Base-by-base conservation (phyloP, 2,797 vertebrate genomes). In the Amblyopsis hoosieri region DNA sequence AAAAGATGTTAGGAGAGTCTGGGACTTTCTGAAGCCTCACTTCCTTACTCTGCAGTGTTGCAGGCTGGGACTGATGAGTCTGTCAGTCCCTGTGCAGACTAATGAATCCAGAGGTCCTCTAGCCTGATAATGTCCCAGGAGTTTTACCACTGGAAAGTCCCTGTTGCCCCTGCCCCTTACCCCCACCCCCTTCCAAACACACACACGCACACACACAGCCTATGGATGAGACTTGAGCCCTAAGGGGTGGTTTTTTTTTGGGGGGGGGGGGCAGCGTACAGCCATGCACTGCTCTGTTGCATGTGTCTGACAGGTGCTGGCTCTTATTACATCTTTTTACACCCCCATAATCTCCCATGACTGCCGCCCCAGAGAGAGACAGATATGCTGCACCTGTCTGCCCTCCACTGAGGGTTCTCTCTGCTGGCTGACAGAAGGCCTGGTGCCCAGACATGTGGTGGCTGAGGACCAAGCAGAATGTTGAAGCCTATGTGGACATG, bases 221-320 rank as follows among this genome's bases (percentile, higher is more conserved):
- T 12, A 17, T 15, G 37, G 69, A 68, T 69, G 77, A 66, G 58
- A 52, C 52, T 17, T 29, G 66, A 69, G 60, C 65, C 62, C 59
- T 0, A 23, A 33, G 58, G 62, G 62, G 62, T 14, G 31, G 10
- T 12, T 37, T 56, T 14, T 29, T 56, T 56, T 33, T n/a, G 31
- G n/a, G 3, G n/a, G 9, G 14, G 37, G 13, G 6, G 13, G 54
- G 52, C 69, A 68, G 68, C 64, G 65, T 69, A 60, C 64, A 47
- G 60, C 55, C 12, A 64, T 57, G 66, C 15, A 70, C 71, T 47
- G 71, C 64, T 82, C 62, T 78, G 75, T 77, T 80, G 77, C 71
- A 62, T 78, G 75, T 61, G 73, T 64, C 73, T 81, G 85, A 90
- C 91, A 91, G 91, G 90, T 92, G 90, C 72, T 80, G 83, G 86